Evolutionary conservation across 2,797 vertebrate species (phyloP).

Genomic region (Acipenser ruthenus): DNA sequence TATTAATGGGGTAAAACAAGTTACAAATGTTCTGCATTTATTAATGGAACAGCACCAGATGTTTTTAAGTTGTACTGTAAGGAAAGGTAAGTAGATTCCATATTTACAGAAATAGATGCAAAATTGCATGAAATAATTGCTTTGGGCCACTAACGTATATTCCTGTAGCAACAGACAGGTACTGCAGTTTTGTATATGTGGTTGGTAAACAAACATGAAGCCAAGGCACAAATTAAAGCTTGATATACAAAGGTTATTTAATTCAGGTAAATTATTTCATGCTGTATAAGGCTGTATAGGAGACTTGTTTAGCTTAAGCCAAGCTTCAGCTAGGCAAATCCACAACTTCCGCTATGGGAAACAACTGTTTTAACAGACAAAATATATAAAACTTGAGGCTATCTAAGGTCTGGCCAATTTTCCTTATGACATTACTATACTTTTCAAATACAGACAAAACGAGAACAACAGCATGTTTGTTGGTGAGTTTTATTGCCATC

Average conservation of each 20-base stretch:
- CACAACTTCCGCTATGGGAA: conserved; percentile 64
- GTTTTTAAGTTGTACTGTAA: neutral
- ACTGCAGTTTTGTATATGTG: neutral
- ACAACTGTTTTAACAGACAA: conserved; percentile 46
- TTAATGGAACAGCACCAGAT: too few relatives aligned
- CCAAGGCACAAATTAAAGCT: conserved; percentile 7
- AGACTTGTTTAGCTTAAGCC: conserved; percentile 35
- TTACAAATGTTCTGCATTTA: too few relatives aligned
- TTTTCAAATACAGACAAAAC: neutral
- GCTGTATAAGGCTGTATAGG: conserved; percentile 42
- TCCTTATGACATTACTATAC: conserved; percentile 26
- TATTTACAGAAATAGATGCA: conserved; percentile 14
- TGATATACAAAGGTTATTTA: conserved; percentile 26
- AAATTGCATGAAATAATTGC: neutral
- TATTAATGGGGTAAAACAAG: too few relatives aligned
- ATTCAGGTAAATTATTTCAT: conserved; percentile 37
- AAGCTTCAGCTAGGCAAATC: conserved; percentile 56
- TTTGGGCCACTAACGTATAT: neutral
- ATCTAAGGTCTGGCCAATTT: conserved; percentile 37
- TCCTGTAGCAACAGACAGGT: neutral
- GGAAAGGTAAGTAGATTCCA: conserved; percentile 7
- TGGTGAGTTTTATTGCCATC: conserved; percentile 1
- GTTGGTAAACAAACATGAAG: conserved; percentile 9
- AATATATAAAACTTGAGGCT: conserved; percentile 36
- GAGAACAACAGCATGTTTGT: neutral